Evolutionary conservation across 2,113 vertebrate species (phyloP), one percentile per base, ranked within the genome.

Genomic region (Thunnus thynnus): DNA sequence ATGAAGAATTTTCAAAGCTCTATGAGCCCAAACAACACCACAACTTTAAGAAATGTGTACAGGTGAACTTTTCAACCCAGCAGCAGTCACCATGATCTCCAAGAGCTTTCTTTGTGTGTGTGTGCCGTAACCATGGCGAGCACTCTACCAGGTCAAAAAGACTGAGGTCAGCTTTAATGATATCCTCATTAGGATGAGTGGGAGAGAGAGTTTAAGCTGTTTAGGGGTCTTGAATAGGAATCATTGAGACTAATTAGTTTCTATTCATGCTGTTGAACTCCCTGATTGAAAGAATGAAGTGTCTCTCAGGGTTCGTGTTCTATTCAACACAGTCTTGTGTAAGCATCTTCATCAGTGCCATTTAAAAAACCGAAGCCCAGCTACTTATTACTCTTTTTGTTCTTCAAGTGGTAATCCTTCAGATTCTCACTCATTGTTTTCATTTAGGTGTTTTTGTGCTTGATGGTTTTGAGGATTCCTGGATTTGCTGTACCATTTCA

Each of bases 241-340:
- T 83, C 85, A 83, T 61, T 72, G 58, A 88, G 65, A 78, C 84
- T 72, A 81, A 85, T 85, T 66, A 83, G 25, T 65, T 83, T 62
- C 71, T 30, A 48, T 82, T 81, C 76, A 86, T 50, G 47, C 10
- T 12, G 22, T 60, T 67, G 25, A 74, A 30, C 17, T 36, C 46
- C 17, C 46, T 47, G 46, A 78, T 5, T 52, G 50, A 76, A 41
- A 20, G 50, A 46, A 44, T 80, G 25, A 72, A 87, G 76, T 32
- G 22, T 6, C 61, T 82, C 55, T 84, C 73, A 27, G 54, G 44
- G 32, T 44, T 64, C 64, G 52, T 69, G 27, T n/a, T 61, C 47
- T 72, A 0, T 13, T 76, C 44, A 7, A 47, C 50, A 6, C n/a
- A 72, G 30, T 46, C 32, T 52, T 62, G 18, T 72, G 30, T 64